Conservation (phyloP, 2,888 invertebrate genomes). For the Anthrax anthrax region DNA sequence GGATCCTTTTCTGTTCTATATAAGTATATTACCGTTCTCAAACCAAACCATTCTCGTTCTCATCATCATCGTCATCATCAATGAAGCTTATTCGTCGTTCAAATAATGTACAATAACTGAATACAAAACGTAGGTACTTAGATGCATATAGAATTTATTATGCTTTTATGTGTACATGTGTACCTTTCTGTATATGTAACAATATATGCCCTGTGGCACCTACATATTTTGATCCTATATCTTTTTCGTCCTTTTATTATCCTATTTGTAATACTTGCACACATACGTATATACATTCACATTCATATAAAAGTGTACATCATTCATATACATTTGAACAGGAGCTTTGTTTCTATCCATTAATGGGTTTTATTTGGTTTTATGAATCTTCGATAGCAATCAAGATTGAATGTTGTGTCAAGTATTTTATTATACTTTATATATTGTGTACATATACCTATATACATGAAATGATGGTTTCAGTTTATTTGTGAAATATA, state of each 20-base stretch:
- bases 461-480: no score
- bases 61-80: neutral
- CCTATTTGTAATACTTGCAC: neutral
- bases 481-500: no score
- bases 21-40: neutral
- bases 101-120: neutral
- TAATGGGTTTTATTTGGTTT: conserved; percentile 7
- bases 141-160: no score
- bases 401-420: neutral
- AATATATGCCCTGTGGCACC: neutral
- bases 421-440: neutral
- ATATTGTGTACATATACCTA: no score
- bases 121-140: neutral
- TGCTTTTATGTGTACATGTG: neutral
- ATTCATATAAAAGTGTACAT: no score
- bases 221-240: neutral
- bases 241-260: neutral
- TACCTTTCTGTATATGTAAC: neutral
- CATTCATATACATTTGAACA: no score
- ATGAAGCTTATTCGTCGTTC: neutral
- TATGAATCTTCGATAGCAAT: conserved; percentile 6
- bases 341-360: conserved; percentile 4
- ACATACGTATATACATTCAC: no score
- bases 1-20: no score
- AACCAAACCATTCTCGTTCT: neutral